A percentile compares a stretch with the other conserved stretches of the same genome.
phyloP scores from a whole-genome alignment of 2,888 invertebrate species.

The Volucella inflata region DNA sequence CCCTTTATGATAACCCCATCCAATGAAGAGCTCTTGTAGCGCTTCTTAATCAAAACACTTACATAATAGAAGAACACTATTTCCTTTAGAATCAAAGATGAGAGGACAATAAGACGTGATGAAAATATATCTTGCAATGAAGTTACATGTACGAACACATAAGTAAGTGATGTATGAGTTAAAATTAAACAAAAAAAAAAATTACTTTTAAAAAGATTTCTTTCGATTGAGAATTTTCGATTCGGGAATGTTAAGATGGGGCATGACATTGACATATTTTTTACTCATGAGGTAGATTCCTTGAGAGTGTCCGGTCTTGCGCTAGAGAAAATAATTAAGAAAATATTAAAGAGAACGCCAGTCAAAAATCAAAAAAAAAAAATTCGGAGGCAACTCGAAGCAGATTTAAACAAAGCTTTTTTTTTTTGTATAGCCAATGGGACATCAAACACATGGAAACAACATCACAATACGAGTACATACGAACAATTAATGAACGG shows the following conservation, averaged over 20 bases:
- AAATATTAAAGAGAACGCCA: constrained; percentile 23
- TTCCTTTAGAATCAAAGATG: not conserved
- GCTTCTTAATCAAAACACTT: no score
- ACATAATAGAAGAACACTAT: no score
- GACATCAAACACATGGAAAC: constrained; percentile 20
- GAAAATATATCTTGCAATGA: not conserved
- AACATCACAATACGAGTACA: constrained; percentile 34
- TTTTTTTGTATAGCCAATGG: not conserved
- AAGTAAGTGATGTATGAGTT: not conserved
- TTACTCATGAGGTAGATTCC: constrained; percentile 53
- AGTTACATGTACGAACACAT: not conserved
- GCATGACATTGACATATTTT: constrained; percentile 63
- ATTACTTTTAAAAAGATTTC: constrained; percentile 19
- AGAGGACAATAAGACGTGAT: not conserved
- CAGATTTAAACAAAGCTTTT: constrained; percentile 33
- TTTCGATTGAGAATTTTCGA: constrained; percentile 37
- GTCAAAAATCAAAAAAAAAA: not conserved
- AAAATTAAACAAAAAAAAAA: not conserved
- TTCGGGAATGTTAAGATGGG: constrained; percentile 48
- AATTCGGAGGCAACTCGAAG: not conserved
- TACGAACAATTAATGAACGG: not conserved
- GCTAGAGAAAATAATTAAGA: constrained; percentile 35
- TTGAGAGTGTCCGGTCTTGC: constrained; percentile 35
- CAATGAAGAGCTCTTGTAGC: no score
- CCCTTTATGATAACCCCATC: no score